Percentiles rank a stretch among this genome's conserved stretches.
Evolutionary conservation across 2,797 vertebrate species (phyloP).

Genomic region (Anguilla anguilla): DNA sequence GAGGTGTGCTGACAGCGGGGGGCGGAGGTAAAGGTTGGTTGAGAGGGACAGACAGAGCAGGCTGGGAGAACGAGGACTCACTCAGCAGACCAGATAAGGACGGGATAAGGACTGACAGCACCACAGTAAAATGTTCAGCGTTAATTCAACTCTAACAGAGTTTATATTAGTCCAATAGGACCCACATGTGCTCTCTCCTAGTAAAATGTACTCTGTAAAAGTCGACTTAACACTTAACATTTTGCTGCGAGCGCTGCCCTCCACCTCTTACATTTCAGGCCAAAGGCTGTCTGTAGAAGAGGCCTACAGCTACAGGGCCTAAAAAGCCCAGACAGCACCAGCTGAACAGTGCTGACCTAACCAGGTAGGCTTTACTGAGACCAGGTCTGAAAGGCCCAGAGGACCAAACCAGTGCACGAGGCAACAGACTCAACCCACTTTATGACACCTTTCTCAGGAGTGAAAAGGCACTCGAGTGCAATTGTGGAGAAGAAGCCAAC

Average conservation of each 20-base stretch:
- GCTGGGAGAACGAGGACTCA: background rate
- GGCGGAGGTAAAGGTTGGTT: background rate
- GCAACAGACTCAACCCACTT: background rate
- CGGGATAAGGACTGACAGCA: background rate
- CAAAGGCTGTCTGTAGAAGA: background rate
- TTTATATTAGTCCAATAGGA: no score
- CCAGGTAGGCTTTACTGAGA: background rate
- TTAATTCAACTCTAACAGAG: no score
- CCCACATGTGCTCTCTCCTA: no score
- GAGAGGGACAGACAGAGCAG: background rate
- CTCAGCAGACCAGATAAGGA: background rate
- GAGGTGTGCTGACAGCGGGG: background rate
- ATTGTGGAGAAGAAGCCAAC: background rate
- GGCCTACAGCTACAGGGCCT: background rate
- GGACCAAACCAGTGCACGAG: background rate
- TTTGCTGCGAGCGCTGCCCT: background rate
- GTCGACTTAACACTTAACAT: no score
- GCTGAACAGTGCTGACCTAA: background rate
- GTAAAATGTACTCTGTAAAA: no score
- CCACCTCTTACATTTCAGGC: background rate
- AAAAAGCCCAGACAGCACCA: background rate
- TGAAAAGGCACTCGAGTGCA: background rate
- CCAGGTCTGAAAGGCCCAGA: background rate
- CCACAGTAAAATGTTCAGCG: background rate
- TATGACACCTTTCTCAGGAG: background rate